phyloP scores from a whole-genome alignment of 2,797 vertebrate species.

The Zenarchopterus dispar region DNA sequence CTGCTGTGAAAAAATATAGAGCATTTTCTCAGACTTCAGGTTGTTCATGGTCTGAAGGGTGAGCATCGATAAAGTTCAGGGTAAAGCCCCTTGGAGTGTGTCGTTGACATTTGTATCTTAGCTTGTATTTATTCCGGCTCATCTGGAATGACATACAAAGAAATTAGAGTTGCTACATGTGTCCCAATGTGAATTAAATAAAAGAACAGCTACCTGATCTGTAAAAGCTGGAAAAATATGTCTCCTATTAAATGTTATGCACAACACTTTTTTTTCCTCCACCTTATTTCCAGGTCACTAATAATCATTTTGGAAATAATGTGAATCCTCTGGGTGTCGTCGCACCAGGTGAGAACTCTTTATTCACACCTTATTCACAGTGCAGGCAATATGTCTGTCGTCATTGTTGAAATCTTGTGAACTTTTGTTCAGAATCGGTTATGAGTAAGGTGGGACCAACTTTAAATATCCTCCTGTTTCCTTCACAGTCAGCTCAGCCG shows the following conservation, averaged over 20 bases:
- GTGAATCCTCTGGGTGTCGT: slow-evolving; percentile 81
- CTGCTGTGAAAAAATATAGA: background rate
- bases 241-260: too few relatives aligned
- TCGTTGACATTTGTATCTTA: background rate
- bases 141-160: too few relatives aligned
- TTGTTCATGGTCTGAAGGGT: background rate
- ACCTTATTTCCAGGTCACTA: slow-evolving; percentile 68
- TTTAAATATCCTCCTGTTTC: slow-evolving; percentile 1
- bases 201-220: too few relatives aligned
- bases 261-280: background rate
- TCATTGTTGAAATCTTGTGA: too few relatives aligned
- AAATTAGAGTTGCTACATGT: too few relatives aligned
- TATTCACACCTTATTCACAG: too few relatives aligned
- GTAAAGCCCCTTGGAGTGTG: too few relatives aligned
- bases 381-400: background rate
- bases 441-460: background rate
- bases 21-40: background rate
- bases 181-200: too few relatives aligned
- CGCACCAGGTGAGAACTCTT: slow-evolving; percentile 82
- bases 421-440: background rate
- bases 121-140: background rate
- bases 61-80: background rate
- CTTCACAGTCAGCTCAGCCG: slow-evolving; percentile 41
- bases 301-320: slow-evolving; percentile 70
- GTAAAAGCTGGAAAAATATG: too few relatives aligned